Conservation (phyloP, 2,797 vertebrate genomes). For the Phalanger gymnotis region DNA sequence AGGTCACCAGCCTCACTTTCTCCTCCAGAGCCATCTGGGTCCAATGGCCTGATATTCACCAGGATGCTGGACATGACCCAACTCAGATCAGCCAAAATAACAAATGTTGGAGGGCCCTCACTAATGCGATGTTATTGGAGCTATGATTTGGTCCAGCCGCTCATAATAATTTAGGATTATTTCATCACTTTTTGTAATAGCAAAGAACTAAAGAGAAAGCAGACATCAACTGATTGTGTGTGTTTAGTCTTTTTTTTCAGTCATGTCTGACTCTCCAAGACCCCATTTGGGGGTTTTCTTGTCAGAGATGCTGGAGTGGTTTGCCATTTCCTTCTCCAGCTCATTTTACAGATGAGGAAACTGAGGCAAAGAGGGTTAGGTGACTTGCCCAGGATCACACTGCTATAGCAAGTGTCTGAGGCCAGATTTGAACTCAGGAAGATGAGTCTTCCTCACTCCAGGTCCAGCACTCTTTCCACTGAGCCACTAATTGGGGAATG, state of each 20-base stretch:
- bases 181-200: neutral
- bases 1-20: too few relatives aligned
- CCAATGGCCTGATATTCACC: too few relatives aligned
- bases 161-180: neutral
- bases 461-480: neutral
- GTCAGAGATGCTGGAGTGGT: neutral
- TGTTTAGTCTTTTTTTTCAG: neutral
- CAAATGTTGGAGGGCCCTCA: neutral
- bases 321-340: neutral
- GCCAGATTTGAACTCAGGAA: neutral
- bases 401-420: neutral
- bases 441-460: neutral
- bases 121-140: neutral
- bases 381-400: neutral
- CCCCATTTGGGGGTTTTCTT: neutral
- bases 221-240: neutral
- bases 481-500: neutral
- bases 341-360: constrained; percentile 47
- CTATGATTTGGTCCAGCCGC: too few relatives aligned
- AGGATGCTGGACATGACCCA: too few relatives aligned
- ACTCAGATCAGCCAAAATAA: neutral
- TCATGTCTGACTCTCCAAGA: neutral
- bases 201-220: neutral
- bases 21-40: too few relatives aligned
- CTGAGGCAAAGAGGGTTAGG: neutral